Evolutionary conservation across 2,888 invertebrate species (phyloP), one percentile per base, ranked within the genome.

Genomic region (Drosophila neonasuta): DNA sequence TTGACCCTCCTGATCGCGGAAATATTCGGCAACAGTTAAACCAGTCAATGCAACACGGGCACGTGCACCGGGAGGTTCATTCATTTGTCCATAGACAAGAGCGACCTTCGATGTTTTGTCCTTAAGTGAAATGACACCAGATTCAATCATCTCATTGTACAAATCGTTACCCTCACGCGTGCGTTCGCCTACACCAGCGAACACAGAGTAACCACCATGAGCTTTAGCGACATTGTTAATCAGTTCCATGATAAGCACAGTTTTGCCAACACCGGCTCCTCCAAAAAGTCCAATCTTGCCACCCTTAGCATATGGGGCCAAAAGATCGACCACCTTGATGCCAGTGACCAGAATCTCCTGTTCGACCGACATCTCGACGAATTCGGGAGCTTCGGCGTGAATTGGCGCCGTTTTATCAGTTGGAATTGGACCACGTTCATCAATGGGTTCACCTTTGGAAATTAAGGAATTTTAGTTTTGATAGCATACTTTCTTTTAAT

Each of bases 191-290:
- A 97, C 98, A 75, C 98, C 97, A 75, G 97, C 97, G 88, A 98
- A 97, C 75, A 97, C 97, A 0, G 97, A 97, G 92, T 97, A 98
- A 92, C 97, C 97, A 93, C 97, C 97, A 91, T 98, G 97, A 80
- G 97, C 97, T 91, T 97, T 97, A 80, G 97, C 97, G 46, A 98
- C 96, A 90, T 97, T 98, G 93, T 97, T 97, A 88, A 97, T 97
- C 88, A 97, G 93, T 91, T 97, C 97, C 97, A 98, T 97, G 91
- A 98, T 98, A 79, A 97, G 93, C 91, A 97, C 97, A 89, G 97
- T 98, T 92, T 97, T 97, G 74, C 97, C 97, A 82, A 98, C 97
- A 88, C 97, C 97, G 75, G 97, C 97, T 86, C 97, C 97, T 70
- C 97, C 97, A 90, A 97, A 97, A 55, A 97, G 92, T 76, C 96